Evolutionary conservation across 2,888 invertebrate genomes (phyloP), one percentile per base, ranked within the genome.

Genomic region (Microplitis manilae): DNA sequence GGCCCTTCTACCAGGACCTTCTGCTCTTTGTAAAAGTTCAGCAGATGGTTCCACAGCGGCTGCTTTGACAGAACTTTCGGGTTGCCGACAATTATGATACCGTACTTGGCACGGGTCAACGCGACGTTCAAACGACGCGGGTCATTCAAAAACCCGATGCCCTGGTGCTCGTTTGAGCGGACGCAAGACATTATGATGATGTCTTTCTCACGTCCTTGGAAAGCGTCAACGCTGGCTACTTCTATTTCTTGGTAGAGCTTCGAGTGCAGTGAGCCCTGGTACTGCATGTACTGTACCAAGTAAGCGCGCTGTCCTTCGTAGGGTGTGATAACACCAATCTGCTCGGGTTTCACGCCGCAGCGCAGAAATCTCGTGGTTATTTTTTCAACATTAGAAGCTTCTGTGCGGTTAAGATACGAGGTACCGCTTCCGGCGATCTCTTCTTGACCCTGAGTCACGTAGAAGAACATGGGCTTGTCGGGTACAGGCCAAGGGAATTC

Each of bases 141-240:
- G 90, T 99, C 99, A 88, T 98, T 98, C 61, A 99, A 92, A 90
- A 99, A 99, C 0, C 99, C 99, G 85, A 99, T 99, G 62, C 98
- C 99, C 89, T 99, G 98, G 87, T 98, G 97, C 87, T 99, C 99
- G 88, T 99, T 99, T 6, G 98, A 98, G 73, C 99, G 93, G 1
- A 99, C 99, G 90, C 99, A 99, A 0, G 98, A 98, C 95, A 99
- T 96, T 74, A 99, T 98, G 83, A 99, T 99, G 77, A 99, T 96
- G 87, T 99, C 99, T 87, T 99, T 99, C 88, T 99, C 99, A 70
- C 99, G 93, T 0, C 99, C 99, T 90, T 99, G 98, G 90, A 99
- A 99, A 0, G 99, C 99, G 90, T 99, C 99, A 2, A 99, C 99
- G 90, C 98, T 98, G 7, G 99, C 99, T 0, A 99, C 98, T 91